Conservation (phyloP, 2,888 invertebrate genomes). For the Phrixothrix hirtus region DNA sequence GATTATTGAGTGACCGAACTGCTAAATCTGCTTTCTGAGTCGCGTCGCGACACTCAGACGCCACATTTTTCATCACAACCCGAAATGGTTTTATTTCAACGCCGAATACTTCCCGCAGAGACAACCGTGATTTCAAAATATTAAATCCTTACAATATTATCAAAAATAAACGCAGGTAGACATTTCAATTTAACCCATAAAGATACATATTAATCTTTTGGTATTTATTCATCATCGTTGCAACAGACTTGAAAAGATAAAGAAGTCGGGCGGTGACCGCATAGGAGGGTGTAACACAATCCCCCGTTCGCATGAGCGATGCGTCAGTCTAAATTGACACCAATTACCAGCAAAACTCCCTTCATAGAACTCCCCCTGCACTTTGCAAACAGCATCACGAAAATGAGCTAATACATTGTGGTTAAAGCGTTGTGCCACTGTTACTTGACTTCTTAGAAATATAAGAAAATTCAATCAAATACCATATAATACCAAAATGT, state of each 20-base stretch:
- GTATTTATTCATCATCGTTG: constrained; percentile 29
- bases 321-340: constrained; percentile 68
- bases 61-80: constrained; percentile 34
- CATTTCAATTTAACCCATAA: no score
- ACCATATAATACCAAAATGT: no score
- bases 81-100: constrained; percentile 36
- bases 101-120: constrained; percentile 28
- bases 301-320: constrained; percentile 57
- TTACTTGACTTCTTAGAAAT: constrained; percentile 17
- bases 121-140: constrained; percentile 20
- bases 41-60: constrained; percentile 31
- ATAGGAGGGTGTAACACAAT: constrained; percentile 54
- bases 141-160: constrained; percentile 20
- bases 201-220: constrained; percentile 28
- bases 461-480: not conserved
- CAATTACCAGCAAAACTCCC: constrained; percentile 67
- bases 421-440: constrained; percentile 14
- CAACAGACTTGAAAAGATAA: constrained; percentile 11
- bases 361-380: constrained; percentile 49
- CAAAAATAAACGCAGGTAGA: constrained; percentile 27
- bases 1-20: constrained; percentile 29
- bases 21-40: constrained; percentile 30
- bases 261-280: constrained; percentile 35
- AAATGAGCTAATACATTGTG: constrained; percentile 54
- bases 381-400: constrained; percentile 57